A percentile compares a stretch with the other conserved stretches of the same genome.
These are phyloP conservation scores for Microctonus brassicae DNA, from an alignment of 2,888 invertebrate species.

Conservation along the genomic window DNA sequence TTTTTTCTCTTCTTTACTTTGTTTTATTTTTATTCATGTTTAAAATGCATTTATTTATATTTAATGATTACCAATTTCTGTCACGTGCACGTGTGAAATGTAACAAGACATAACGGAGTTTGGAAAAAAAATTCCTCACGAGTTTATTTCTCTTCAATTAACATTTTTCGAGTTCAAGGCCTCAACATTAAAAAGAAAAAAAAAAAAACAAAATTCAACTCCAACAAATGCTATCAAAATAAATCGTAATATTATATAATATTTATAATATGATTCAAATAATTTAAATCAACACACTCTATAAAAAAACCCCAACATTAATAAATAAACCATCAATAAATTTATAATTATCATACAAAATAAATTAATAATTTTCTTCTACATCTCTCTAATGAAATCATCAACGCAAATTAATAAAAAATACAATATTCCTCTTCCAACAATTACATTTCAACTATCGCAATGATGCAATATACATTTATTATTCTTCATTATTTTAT, in stretches of 20 bases:
- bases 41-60: not conserved
- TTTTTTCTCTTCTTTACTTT: not conserved
- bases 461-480: too few species aligned
- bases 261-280: too few species aligned
- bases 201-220: too few species aligned
- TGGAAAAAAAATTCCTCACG: conserved; percentile 25
- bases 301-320: too few species aligned
- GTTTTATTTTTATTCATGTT: not conserved
- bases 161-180: conserved; percentile 37
- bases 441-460: too few species aligned
- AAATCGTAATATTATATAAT: not conserved
- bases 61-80: conserved; percentile 21
- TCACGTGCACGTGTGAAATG: conserved; percentile 32
- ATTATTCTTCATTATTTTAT: not conserved
- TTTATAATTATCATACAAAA: too few species aligned
- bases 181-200: conserved; percentile 20
- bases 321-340: too few species aligned
- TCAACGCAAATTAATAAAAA: not conserved
- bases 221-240: not conserved
- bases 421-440: not conserved
- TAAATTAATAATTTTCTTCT: too few species aligned
- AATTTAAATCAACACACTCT: too few species aligned
- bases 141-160: conserved; percentile 38
- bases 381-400: too few species aligned
- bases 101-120: conserved; percentile 37